A percentile compares a stretch with the other conserved stretches of the same genome.
phyloP scores from a whole-genome alignment of 2,797 vertebrate species.

The Perodicticus potto region DNA sequence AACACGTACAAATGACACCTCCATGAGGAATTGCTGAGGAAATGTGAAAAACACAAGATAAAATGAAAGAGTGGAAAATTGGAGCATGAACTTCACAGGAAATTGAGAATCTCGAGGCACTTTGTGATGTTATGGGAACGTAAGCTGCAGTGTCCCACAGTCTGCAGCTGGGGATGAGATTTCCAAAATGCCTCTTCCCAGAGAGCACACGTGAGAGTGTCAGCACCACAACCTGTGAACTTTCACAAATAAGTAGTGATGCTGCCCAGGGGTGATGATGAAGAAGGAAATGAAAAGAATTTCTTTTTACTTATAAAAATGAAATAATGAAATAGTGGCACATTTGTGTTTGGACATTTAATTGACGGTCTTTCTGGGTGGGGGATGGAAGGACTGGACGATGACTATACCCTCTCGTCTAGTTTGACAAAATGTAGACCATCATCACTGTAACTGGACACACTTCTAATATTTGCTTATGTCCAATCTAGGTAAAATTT shows the following conservation, averaged over 20 bases:
- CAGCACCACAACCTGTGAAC: neutral
- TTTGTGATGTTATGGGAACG: neutral
- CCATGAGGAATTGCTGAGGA: constrained; percentile 10
- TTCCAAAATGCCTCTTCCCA: constrained; percentile 18
- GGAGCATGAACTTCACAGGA: neutral
- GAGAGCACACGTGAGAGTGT: neutral
- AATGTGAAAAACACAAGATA: constrained; percentile 25
- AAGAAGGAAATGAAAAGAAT: neutral
- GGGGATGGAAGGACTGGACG: neutral
- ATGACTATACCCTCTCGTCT: neutral
- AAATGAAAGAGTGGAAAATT: constrained; percentile 16
- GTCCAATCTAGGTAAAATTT: neutral
- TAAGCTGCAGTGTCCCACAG: neutral
- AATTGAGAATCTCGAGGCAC: neutral
- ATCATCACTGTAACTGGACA: neutral
- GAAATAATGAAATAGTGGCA: neutral
- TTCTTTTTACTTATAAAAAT: neutral
- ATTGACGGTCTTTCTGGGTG: neutral
- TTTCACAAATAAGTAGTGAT: neutral
- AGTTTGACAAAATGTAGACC: neutral
- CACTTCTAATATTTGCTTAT: neutral
- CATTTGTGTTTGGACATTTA: constrained; percentile 19
- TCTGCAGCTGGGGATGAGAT: neutral
- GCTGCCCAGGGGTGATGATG: neutral
- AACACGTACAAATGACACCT: constrained; percentile 37